Percentiles rank a stretch among this genome's conserved stretches.
phyloP scores from a whole-genome alignment of 35 echinoderm and acorn worm genomes.

The Ophioderma brevispina region DNA sequence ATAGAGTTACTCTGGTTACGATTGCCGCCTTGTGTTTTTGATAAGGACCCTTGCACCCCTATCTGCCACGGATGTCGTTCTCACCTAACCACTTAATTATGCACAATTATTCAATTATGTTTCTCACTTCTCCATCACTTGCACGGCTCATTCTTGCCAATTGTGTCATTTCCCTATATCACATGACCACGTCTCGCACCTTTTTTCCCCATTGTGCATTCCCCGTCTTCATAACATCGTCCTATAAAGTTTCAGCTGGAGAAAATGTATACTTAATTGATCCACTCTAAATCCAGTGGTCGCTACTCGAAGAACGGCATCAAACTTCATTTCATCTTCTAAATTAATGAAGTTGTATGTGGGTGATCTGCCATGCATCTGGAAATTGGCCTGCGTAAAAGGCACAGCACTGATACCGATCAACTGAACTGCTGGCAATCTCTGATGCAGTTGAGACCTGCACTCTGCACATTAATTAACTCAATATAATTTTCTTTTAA shows the following conservation, averaged over 20 bases:
- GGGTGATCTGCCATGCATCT: neutral
- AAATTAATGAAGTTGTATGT: constrained; percentile 2
- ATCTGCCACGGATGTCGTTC: neutral
- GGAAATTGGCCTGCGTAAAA: too few species aligned
- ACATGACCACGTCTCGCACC: neutral
- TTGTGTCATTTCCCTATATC: constrained; percentile 1
- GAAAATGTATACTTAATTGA: constrained; percentile 15
- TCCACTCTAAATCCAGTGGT: constrained; percentile 12
- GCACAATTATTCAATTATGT: constrained; percentile 14
- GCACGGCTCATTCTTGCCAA: neutral
- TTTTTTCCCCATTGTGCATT: neutral
- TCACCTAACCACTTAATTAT: constrained; percentile 14
- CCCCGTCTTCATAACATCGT: neutral
- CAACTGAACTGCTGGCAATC: too few species aligned
- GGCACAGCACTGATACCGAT: too few species aligned
- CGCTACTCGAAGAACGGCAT: neutral
- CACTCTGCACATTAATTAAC: too few species aligned
- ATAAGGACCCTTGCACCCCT: neutral
- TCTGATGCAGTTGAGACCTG: too few species aligned
- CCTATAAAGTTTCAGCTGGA: constrained; percentile 7
- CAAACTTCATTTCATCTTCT: constrained; percentile 9
- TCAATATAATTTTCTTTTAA: too few species aligned
- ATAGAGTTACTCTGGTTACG: neutral
- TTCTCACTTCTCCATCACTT: neutral
- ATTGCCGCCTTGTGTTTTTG: neutral